A percentile compares a stretch with the other conserved stretches of the same genome.
These are phyloP conservation scores for Ondatra zibethicus DNA, from an alignment of 2,113 vertebrate genomes.

Conservation along the genomic window DNA sequence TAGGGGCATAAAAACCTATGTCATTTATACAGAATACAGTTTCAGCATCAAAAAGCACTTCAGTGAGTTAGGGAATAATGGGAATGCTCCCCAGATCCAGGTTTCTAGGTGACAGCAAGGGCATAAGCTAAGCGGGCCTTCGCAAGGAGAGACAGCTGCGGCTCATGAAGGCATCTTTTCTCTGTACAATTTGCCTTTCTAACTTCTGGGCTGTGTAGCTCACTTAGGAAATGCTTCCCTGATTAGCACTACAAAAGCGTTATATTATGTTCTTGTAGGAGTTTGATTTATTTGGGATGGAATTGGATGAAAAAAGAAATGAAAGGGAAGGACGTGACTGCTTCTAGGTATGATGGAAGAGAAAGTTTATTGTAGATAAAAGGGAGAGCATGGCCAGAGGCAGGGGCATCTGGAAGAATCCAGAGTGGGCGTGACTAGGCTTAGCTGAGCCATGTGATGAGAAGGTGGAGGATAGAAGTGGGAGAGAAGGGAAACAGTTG, in stretches of 20 bases:
- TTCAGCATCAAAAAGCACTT: not conserved
- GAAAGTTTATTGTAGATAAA: not conserved
- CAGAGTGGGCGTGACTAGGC: not conserved
- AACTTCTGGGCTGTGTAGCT: not conserved
- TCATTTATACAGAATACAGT: not conserved
- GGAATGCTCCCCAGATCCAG: not conserved
- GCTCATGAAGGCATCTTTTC: not conserved
- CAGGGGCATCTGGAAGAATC: not conserved
- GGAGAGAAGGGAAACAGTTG: not conserved
- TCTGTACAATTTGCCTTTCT: not conserved
- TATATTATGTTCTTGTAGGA: not conserved
- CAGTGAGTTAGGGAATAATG: not conserved
- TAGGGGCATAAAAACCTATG: not conserved
- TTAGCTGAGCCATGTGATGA: not conserved
- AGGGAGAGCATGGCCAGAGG: not conserved
- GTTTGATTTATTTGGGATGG: not conserved
- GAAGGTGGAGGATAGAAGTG: not conserved
- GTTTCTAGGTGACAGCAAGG: not conserved
- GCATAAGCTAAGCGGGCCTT: not conserved
- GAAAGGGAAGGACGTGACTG: not conserved
- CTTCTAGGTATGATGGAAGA: not conserved
- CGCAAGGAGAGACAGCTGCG: not conserved
- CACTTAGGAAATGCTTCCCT: not conserved
- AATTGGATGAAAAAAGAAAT: not conserved
- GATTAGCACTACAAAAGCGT: not conserved